Base-by-base conservation (phyloP, 2,888 invertebrate species). In the Eristalis tenax region DNA sequence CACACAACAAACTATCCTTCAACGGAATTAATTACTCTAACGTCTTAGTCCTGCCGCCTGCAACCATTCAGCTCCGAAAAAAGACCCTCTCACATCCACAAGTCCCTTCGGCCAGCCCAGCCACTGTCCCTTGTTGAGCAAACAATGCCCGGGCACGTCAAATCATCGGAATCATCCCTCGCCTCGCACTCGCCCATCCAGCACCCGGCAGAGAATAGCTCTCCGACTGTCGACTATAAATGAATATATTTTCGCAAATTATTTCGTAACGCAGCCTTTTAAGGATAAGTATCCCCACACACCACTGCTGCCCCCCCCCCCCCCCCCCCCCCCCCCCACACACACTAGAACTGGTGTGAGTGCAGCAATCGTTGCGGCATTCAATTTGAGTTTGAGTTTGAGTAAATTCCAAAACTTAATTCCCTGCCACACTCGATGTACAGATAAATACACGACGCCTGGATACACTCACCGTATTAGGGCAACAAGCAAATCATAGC, bases 241-340 rank as follows among this genome's bases (percentile, higher is more conserved):
- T 75, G 73, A 81, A 81, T 74, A 81, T 81, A 81, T 75, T 81
- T 81, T 69, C 81, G 5, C 63, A 81, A 81, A 81, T 81, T 81
- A 81, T 74, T 64, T 81, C 81, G 81, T 81, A 81, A 69, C 68
- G 74, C 74, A 74, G 64, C 81, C 81, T 81, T 74, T 81, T 75
- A 81, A 75, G 81, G 81, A 81, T 81, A 75, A 81, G 61, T 63
- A 74, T 57, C 32, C 26, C 23, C 57, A 8, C 13, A 3, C 57
- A 4, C 23, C 10, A 11, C 56, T 18, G n/a, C n/a, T n/a, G n/a
- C n/a, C n/a, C n/a, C n/a, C n/a, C n/a, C n/a, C n/a, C n/a, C n/a
- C n/a, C n/a, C n/a, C n/a, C n/a, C n/a, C n/a, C n/a, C n/a, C n/a
- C n/a, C n/a, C n/a, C n/a, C n/a, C n/a, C 11, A 5, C 23, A 18